Conservation (phyloP, 1,140 invertebrate genomes). For the Microplitis mediator region DNA sequence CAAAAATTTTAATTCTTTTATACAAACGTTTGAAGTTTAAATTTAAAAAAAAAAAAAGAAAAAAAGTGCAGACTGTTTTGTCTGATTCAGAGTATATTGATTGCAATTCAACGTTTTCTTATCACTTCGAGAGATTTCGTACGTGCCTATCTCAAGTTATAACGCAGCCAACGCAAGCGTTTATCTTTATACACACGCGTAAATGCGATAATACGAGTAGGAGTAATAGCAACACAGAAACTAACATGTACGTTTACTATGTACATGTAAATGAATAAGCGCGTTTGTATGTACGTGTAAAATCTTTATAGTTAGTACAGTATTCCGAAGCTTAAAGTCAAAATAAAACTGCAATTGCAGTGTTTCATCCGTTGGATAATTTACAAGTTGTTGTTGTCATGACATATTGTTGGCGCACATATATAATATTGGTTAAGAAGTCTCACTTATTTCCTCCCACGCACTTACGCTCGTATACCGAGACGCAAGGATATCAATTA, state of each 20-base stretch:
- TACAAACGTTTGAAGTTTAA: too few species aligned
- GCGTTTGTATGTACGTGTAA: too few species aligned
- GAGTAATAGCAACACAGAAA: too few species aligned
- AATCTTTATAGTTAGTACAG: background rate
- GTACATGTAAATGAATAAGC: background rate
- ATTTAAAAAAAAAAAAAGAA: too few species aligned
- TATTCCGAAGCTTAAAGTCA: background rate
- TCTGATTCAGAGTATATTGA: background rate
- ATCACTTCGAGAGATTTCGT: constrained; percentile 1
- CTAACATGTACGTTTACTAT: background rate
- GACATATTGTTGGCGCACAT: constrained; percentile 21
- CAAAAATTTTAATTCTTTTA: too few species aligned
- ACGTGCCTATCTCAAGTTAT: constrained; percentile 2
- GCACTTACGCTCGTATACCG: constrained; percentile 6
- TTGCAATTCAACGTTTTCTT: background rate
- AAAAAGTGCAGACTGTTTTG: too few species aligned
- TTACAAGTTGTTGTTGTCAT: constrained; percentile 18
- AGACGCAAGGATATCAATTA: constrained; percentile 24
- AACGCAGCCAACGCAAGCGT: background rate
- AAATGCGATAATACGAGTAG: background rate
- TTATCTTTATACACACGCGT: background rate
- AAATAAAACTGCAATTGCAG: constrained; percentile 1
- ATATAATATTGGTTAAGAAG: background rate
- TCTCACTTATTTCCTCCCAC: constrained; percentile 18
- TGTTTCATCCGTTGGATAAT: constrained; percentile 18